These are phyloP conservation scores for Drosophila putrida DNA, from an alignment of 2,888 invertebrate species.

Conservation along the genomic window DNA sequence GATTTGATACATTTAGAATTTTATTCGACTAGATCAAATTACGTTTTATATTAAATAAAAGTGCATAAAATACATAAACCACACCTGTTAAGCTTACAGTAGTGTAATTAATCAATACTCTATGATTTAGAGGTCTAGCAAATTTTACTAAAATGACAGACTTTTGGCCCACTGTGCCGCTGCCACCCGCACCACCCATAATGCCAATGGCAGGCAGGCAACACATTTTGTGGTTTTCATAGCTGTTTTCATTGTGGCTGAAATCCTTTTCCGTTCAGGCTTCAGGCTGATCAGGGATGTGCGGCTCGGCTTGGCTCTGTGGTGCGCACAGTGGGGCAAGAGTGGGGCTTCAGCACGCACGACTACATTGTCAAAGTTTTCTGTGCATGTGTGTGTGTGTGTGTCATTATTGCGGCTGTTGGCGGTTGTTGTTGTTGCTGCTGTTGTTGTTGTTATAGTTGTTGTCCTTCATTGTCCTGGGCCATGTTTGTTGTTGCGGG, in stretches of 20 bases:
- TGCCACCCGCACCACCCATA: conserved; percentile 10
- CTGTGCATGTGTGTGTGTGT: conserved; percentile 63
- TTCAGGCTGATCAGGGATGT: conserved; percentile 37
- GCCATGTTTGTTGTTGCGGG: conserved; percentile 69
- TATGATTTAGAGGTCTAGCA: too few species aligned
- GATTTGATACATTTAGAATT: too few species aligned
- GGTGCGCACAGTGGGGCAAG: conserved; percentile 6
- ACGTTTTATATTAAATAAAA: too few species aligned
- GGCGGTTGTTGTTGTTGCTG: conserved; percentile 72
- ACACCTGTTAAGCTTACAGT: too few species aligned
- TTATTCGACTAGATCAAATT: too few species aligned
- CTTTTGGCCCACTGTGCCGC: not conserved
- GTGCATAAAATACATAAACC: too few species aligned
- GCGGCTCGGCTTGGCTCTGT: conserved; percentile 44
- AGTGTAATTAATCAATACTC: too few species aligned
- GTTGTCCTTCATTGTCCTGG: conserved; percentile 35
- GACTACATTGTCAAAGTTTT: conserved; percentile 77
- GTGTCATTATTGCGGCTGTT: conserved; percentile 77
- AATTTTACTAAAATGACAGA: too few species aligned
- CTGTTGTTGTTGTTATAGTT: conserved; percentile 27
- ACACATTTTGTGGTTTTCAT: conserved; percentile 76
- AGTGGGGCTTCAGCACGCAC: conserved; percentile 54
- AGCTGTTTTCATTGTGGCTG: conserved; percentile 79
- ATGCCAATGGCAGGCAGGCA: conserved; percentile 20
- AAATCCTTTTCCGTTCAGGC: conserved; percentile 73